Base-by-base conservation (phyloP, 1,140 invertebrate species). In the Pomacea maculata region DNA sequence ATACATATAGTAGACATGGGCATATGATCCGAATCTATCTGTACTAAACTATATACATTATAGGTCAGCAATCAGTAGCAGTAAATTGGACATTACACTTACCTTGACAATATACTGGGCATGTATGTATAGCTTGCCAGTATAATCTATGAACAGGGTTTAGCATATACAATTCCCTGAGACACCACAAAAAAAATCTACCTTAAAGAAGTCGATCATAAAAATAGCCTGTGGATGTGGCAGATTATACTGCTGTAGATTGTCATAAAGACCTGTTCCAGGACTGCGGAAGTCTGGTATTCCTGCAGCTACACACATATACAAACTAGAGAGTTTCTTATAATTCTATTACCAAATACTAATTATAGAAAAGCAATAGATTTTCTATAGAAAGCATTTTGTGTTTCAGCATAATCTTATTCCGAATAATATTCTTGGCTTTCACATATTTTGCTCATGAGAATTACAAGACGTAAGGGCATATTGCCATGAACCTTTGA, bases 241-340 rank as follows among this genome's bases (percentile, higher is more conserved):
- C 65, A 99, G 92, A 87, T 98, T 95, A 88, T 97, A 98, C 89
- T 98, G 97, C 83, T 95, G 93, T 71, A 99, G 92, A 91, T 98
- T 98, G 88, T 95, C 93, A 91, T 99, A 99, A 1, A 99, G 92
- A 6, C 98, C 98, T 83, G 95, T 95, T 54, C 95, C 95, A n/a
- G 97, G 96, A 68, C 96, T 97, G 14, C 97, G 94, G 92, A 98
- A 99, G 91, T 98, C 97, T 67, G 97, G 97, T 88, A 99, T 98
- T 80, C 97, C 97, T 82, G 97, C 96, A 91, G 96, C 96, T 96
- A 90, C 84, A 93, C 93, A 76, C 29, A 68, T n/a, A 5, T 6
- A 54, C 12, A 10, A 34, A n/a, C 21, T 3, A 15, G 21, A 74
- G 21, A 17, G 7, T n/a, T 45, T 12, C n/a, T 74, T 14, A 52